These are phyloP conservation scores for Apis dorsata DNA, from an alignment of 1,140 invertebrate genomes.

Conservation along the genomic window DNA sequence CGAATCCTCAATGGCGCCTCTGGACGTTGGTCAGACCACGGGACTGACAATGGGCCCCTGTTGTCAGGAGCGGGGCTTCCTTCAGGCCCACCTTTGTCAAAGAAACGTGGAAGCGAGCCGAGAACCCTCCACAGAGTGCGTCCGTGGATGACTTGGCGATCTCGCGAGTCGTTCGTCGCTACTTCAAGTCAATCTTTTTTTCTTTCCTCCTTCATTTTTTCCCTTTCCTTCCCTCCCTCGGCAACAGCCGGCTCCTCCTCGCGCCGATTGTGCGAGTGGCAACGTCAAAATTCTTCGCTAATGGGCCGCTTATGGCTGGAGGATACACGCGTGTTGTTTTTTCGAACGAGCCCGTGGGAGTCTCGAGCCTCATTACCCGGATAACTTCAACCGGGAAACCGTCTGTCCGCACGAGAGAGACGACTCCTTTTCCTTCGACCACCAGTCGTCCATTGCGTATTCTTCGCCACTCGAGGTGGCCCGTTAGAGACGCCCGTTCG, in stretches of 20 bases:
- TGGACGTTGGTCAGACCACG: conserved; percentile 34
- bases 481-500: not conserved
- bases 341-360: conserved; percentile 46
- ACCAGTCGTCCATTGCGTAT: not conserved
- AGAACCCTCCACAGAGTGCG: conserved; percentile 61
- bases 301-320: conserved; percentile 67
- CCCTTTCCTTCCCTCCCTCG: not conserved
- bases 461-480: not conserved
- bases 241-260: conserved; percentile 36
- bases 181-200: conserved; percentile 72
- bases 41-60: conserved; percentile 69
- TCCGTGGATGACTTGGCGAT: conserved; percentile 74
- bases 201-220: too few species aligned
- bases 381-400: conserved; percentile 43
- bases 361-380: conserved; percentile 47
- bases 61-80: conserved; percentile 70
- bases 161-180: conserved; percentile 68
- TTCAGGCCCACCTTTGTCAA: conserved; percentile 69
- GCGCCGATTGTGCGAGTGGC: conserved; percentile 62
- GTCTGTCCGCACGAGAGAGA: not conserved
- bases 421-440: not conserved
- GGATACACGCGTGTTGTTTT: conserved; percentile 52
- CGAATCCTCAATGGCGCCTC: conserved; percentile 66
- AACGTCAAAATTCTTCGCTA: conserved; percentile 73
- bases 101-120: conserved; percentile 63